Evolutionary conservation across 2,797 vertebrate species (phyloP), one percentile per base, ranked within the genome.

Genomic region (Glossophaga mutica): DNA sequence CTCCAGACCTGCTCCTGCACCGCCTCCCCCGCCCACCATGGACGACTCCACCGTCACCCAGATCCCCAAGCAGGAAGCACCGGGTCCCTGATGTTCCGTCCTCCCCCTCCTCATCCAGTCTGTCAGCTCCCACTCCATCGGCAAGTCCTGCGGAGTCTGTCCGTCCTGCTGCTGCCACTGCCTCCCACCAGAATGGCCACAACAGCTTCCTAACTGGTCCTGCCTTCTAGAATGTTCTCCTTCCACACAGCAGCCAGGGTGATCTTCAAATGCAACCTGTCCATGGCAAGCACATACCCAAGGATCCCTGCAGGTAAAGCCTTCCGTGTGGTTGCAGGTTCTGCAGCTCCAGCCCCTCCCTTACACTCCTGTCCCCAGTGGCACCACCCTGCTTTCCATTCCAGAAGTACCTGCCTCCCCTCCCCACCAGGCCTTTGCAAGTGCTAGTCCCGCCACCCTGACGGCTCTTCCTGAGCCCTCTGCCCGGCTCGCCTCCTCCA

Each of bases 41-140:
- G 57, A 15, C 6, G 34, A 44, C 15, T 67, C 81, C 32, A 2
- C 39, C 4, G 1, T 52, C n/a, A 24, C 22, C 18, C 9, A 6
- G 12, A 12, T 24, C 14, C 26, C 52, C 46, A 52, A 29, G 48
- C 29, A 39, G 42, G 15, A 74, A 81, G 34, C n/a, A 0, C 14
- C 1, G 9, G 26, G 34, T 48, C 81, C 57, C 70, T 39, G 1
- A 0, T 6, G 19, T 46, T 46, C 24, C 42, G 21, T 46, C 32
- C 46, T 44, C 55, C 34, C 22, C 44, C 32, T 50, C 57, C n/a
- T 10, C 39, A n/a, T 16, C 55, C 9, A 9, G 2, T 42, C 48
- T 57, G 19, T 7, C 1, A 0, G 9, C 6, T 24, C 9, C 57
- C 9, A 9, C 2, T 46, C 42, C 55, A 34, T 12, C 1, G 0